A percentile compares a stretch with the other conserved stretches of the same genome.
Evolutionary conservation across 2,113 vertebrate genomes (phyloP).

Genomic region (Paedocypris sp.): DNA sequence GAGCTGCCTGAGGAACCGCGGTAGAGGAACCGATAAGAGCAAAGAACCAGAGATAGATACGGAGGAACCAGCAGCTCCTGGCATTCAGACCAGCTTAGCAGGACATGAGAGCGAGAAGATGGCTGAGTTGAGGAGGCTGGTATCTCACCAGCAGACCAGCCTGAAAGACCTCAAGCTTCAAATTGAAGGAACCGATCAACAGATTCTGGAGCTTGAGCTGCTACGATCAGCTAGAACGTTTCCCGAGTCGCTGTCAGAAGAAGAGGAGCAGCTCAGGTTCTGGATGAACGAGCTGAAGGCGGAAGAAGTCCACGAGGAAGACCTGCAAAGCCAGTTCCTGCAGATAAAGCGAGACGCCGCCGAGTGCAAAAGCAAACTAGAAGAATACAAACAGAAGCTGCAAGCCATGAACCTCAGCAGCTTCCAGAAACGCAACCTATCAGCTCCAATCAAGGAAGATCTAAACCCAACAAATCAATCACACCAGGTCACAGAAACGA

Average conservation of each 20-base stretch:
- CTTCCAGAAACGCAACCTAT: background rate
- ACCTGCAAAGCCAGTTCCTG: constrained; percentile 55
- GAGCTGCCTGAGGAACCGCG: constrained; percentile 47
- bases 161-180: constrained; percentile 48
- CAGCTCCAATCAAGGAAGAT: background rate
- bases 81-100: background rate
- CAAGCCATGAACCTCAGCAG: constrained; percentile 27
- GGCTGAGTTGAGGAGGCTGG: constrained; percentile 37
- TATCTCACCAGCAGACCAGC: constrained; percentile 43
- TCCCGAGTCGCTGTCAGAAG: constrained; percentile 32
- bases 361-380: constrained; percentile 54
- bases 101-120: constrained; percentile 30
- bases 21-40: background rate
- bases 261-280: constrained; percentile 53
- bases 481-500: constrained; percentile 34
- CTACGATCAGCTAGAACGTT: constrained; percentile 18
- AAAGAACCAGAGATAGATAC: constrained; percentile 25
- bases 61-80: constrained; percentile 15
- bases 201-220: constrained; percentile 49
- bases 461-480: constrained; percentile 10
- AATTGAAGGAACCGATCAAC: constrained; percentile 34
- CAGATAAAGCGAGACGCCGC: constrained; percentile 49
- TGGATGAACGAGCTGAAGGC: constrained; percentile 64
- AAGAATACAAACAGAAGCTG: constrained; percentile 47
- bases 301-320: constrained; percentile 51